These are phyloP conservation scores for Meloidogyne chitwoodi DNA, from an alignment of 1,140 invertebrate genomes.

Conservation along the genomic window DNA sequence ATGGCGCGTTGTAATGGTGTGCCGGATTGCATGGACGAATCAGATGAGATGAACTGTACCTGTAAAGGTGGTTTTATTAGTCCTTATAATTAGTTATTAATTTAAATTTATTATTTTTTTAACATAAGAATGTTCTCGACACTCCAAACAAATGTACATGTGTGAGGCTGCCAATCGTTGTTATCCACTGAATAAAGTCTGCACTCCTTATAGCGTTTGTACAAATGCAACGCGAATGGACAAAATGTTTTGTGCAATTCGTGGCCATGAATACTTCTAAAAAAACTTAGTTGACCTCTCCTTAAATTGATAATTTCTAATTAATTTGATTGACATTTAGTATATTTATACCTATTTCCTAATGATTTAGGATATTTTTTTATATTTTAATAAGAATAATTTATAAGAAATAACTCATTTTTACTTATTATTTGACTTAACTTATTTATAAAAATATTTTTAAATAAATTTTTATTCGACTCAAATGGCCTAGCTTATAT, in stretches of 20 bases:
- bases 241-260: conserved; percentile 29
- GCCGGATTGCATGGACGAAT: conserved; percentile 34
- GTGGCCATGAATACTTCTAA: conserved; percentile 18
- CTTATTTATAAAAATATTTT: too few species aligned
- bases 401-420: too few species aligned
- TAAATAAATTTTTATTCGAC: too few species aligned
- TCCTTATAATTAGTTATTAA: not conserved
- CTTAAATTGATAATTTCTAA: not conserved
- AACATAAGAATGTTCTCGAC: conserved; percentile 26
- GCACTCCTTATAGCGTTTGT: conserved; percentile 19
- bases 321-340: not conserved
- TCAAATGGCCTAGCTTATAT: too few species aligned
- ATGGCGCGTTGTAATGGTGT: conserved; percentile 31
- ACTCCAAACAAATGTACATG: conserved; percentile 29
- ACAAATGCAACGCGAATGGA: conserved; percentile 24
- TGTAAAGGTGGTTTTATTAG: conserved; percentile 26
- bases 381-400: too few species aligned
- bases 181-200: conserved; percentile 26
- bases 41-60: conserved; percentile 31
- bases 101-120: conserved; percentile 20
- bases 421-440: too few species aligned
- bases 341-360: not conserved
- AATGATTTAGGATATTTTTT: not conserved
- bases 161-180: conserved; percentile 21
- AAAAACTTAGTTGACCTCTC: not conserved